Percentiles rank a stretch among this genome's conserved stretches.
Evolutionary conservation across 2,888 invertebrate genomes (phyloP).

Genomic region (Parelbella ahira): DNA sequence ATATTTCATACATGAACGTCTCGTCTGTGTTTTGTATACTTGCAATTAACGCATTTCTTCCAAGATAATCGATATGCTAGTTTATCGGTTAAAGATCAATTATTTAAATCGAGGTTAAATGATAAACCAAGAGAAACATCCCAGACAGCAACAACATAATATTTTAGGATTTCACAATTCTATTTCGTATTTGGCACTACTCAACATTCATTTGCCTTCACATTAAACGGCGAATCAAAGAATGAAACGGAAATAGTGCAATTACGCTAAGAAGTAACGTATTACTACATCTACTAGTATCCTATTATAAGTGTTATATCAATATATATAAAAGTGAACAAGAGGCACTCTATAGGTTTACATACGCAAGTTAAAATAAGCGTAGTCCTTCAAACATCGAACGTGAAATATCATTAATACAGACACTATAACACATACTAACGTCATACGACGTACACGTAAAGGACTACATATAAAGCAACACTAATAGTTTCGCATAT

Average conservation of each 20-base stretch:
- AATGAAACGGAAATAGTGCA: conserved; percentile 53
- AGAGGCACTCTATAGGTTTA: conserved; percentile 81
- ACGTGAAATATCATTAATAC: conserved; percentile 54
- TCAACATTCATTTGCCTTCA: conserved; percentile 52
- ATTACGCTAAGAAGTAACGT: conserved; percentile 48
- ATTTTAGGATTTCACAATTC: conserved; percentile 2
- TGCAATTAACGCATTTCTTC: too few species aligned
- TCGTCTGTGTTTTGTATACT: too few species aligned
- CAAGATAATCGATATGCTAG: too few species aligned
- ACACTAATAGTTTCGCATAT: too few species aligned
- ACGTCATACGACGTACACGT: conserved; percentile 38
- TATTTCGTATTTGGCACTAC: conserved; percentile 61
- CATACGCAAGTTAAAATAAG: conserved; percentile 76
- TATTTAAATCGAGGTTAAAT: too few species aligned
- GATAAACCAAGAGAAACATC: too few species aligned
- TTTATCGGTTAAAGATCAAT: too few species aligned
- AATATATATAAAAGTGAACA: conserved; percentile 81
- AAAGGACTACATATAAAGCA: conserved; percentile 5
- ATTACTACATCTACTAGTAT: conserved; percentile 52
- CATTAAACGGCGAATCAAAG: conserved; percentile 43
- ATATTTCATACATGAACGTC: too few species aligned
- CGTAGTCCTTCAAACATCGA: conserved; percentile 73
- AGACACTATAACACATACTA: conserved; percentile 46
- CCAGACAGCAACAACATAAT: too few species aligned
- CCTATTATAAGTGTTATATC: conserved; percentile 70